Evolutionary conservation across 2,888 invertebrate genomes (phyloP).

Genomic region (Carabus problematicus): DNA sequence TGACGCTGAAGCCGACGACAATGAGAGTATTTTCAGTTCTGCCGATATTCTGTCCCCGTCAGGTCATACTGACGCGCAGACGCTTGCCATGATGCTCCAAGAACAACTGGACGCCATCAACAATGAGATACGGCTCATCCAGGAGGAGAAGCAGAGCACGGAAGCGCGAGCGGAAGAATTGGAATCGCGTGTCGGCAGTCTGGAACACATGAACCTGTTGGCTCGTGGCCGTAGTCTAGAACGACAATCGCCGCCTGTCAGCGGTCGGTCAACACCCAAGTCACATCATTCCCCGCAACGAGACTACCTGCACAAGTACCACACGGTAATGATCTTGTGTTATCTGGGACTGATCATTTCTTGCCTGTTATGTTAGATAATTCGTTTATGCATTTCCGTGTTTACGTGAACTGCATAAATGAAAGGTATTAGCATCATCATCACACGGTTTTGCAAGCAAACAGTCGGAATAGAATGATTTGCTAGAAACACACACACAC

Average conservation of each 20-base stretch:
- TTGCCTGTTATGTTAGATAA: conserved; percentile 21
- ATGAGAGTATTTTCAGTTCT: conserved; percentile 77
- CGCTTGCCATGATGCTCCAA: conserved; percentile 97
- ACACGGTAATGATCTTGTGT: conserved; percentile 77
- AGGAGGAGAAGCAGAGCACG: conserved; percentile 97
- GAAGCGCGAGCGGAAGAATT: conserved; percentile 97
- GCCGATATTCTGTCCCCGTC: conserved; percentile 75
- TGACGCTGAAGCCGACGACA: conserved; percentile 77
- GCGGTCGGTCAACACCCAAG: conserved; percentile 87
- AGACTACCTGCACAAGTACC: conserved; percentile 91
- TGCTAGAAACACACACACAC: neutral
- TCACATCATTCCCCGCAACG: conserved; percentile 80
- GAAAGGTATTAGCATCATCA: no score
- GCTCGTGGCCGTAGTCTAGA: conserved; percentile 75
- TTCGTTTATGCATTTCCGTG: neutral
- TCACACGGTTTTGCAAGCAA: neutral
- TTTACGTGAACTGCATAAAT: neutral
- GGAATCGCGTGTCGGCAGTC: conserved; percentile 93
- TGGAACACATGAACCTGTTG: conserved; percentile 91
- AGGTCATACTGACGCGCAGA: conserved; percentile 86
- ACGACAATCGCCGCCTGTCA: conserved; percentile 82
- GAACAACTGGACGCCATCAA: conserved; percentile 99
- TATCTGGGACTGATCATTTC: neutral
- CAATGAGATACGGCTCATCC: conserved; percentile 91
- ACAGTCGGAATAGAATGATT: neutral